Base-by-base conservation (phyloP, 2,888 invertebrate genomes). In the Anthophora plumipes region DNA sequence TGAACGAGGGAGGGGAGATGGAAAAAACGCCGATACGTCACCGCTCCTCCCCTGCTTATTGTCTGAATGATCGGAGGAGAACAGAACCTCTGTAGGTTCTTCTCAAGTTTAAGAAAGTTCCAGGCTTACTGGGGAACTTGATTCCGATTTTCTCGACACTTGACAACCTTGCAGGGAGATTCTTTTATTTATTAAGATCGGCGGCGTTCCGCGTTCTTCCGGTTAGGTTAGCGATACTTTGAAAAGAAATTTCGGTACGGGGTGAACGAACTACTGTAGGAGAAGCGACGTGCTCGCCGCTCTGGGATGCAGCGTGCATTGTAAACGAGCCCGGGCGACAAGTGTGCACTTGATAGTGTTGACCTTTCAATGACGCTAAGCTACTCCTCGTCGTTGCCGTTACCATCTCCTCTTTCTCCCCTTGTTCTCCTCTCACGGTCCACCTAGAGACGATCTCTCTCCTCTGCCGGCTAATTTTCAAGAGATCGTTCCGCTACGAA, bases 251-350 rank as follows among this genome's bases (percentile, higher is more conserved):
- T 88, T 86, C 77, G 83, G 84, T 73, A 67, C 71, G 88, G 82
- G 91, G 91, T 91, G 91, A 91, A 91, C 86, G 91, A 90, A 90
- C 91, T 86, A 90, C 91, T 86, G 85, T 76, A 78, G 82, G 68
- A 85, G n/a, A 86, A 87, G 85, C 84, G 82, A 86, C 85, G 86
- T 87, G 89, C 90, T 86, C 68, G 86, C 85, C 85, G 85, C 87
- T 76, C 54, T n/a, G 73, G 82, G 89, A 91, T 91, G 91, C 91
- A 91, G 83, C 85, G 88, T 86, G 92, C 91, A 91, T 92, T 89
- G 89, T 91, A 92, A 92, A 90, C 90, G 91, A 87, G 90, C 87
- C n/a, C 80, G 82, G 87, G 88, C 88, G 88, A 90, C 90, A 90
- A 88, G 90, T 91, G 90, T 87, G 87, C 86, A 87, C 89, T 89